phyloP scores from a whole-genome alignment of 2,888 invertebrate species.

The Geotrupes spiniger region DNA sequence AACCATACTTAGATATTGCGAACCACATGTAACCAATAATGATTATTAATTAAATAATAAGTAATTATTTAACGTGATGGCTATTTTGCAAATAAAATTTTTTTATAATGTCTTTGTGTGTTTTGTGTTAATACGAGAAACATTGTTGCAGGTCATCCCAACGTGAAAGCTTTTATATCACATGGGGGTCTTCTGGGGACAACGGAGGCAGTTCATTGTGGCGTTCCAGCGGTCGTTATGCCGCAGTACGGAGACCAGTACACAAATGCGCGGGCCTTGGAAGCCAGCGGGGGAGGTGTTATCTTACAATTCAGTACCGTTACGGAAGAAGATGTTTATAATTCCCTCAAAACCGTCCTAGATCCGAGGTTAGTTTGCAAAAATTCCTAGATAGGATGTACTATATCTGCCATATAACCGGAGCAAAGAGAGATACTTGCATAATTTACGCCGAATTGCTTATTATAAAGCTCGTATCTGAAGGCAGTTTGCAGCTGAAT shows the following conservation, averaged over 20 bases:
- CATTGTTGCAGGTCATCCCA: slow-evolving; percentile 59
- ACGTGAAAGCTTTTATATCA: slow-evolving; percentile 64
- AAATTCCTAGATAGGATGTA: not conserved
- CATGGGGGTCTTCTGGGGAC: slow-evolving; percentile 68
- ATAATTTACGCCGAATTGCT: slow-evolving; percentile 4
- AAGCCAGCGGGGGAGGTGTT: slow-evolving; percentile 60
- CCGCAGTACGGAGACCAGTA: slow-evolving; percentile 72
- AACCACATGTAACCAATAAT: no score
- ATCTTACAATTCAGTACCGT: slow-evolving; percentile 58
- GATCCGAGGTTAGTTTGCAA: slow-evolving; percentile 54
- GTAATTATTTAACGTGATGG: no score
- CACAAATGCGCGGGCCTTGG: slow-evolving; percentile 61
- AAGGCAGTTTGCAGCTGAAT: not conserved
- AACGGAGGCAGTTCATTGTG: slow-evolving; percentile 65
- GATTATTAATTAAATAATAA: no score
- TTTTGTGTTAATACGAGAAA: not conserved
- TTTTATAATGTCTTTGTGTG: no score
- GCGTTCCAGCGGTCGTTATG: slow-evolving; percentile 63
- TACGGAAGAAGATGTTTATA: slow-evolving; percentile 55
- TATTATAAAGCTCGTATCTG: slow-evolving; percentile 4
- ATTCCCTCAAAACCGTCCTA: slow-evolving; percentile 58
- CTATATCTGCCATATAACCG: not conserved
- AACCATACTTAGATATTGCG: no score
- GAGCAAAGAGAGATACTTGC: not conserved
- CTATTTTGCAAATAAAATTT: no score